These are phyloP conservation scores for Ptilodon capucinus DNA, from an alignment of 2,888 invertebrate species.

Conservation along the genomic window DNA sequence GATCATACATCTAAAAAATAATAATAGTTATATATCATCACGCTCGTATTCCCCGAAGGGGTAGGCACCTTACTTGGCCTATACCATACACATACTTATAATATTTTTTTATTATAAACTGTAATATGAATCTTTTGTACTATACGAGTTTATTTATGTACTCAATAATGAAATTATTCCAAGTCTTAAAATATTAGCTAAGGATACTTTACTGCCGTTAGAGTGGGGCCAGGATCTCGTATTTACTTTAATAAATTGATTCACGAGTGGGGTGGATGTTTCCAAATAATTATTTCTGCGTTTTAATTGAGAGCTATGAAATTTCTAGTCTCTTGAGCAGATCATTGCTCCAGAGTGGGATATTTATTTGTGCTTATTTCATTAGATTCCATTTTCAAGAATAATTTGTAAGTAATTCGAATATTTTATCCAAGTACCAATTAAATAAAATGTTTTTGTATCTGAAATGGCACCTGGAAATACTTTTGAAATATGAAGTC, in stretches of 20 bases:
- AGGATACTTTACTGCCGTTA: slow-evolving; percentile 40
- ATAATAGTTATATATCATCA: no score
- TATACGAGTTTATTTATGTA: slow-evolving; percentile 1
- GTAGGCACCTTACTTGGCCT: no score
- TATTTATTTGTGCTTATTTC: slow-evolving; percentile 5
- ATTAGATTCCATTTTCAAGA: background rate
- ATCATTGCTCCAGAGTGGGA: slow-evolving; percentile 55
- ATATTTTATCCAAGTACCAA: no score
- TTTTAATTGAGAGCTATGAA: slow-evolving; percentile 78
- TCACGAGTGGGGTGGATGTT: slow-evolving; percentile 73
- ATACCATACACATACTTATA: no score
- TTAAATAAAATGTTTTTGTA: no score
- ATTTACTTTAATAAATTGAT: slow-evolving; percentile 76
- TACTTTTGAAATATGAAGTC: no score
- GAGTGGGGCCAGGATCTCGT: slow-evolving; percentile 57
- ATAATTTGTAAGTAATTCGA: background rate
- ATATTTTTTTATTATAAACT: background rate
- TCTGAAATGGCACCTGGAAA: no score
- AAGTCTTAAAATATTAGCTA: slow-evolving; percentile 48
- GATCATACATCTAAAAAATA: slow-evolving; percentile 1
- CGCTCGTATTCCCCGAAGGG: no score
- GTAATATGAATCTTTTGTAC: no score
- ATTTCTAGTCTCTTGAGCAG: slow-evolving; percentile 68
- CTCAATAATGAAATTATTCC: slow-evolving; percentile 19
- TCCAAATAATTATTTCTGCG: slow-evolving; percentile 73